phyloP scores from a whole-genome alignment of 2,113 vertebrate species.

The Diglossa brunneiventris region DNA sequence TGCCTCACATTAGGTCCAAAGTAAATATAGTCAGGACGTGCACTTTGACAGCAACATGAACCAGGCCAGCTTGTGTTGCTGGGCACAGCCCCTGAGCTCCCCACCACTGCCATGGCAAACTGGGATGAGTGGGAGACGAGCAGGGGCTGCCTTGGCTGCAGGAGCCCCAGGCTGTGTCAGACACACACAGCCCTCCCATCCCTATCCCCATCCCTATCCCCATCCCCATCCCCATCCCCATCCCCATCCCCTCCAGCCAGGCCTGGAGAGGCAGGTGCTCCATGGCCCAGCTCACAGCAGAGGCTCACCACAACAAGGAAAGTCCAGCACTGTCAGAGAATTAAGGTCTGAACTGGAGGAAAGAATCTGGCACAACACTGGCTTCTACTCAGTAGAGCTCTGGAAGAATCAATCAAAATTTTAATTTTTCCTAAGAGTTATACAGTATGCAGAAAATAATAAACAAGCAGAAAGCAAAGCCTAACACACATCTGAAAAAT shows the following conservation, averaged over 20 bases:
- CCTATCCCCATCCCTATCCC: too few species aligned
- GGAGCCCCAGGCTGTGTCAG: fast-evolving
- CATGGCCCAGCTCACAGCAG: background rate
- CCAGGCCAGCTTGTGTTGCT: background rate
- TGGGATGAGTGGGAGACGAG: background rate
- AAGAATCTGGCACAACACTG: background rate
- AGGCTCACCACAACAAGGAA: background rate
- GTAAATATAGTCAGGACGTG: background rate
- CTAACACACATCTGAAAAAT: background rate
- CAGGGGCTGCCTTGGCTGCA: background rate
- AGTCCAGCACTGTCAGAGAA: background rate
- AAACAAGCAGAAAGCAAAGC: background rate
- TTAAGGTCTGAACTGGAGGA: background rate
- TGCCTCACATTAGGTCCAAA: background rate
- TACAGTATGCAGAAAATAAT: background rate
- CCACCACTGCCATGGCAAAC: fast-evolving
- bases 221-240: too few species aligned
- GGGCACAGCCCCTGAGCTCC: background rate
- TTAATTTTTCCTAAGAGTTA: background rate
- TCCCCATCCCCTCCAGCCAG: background rate
- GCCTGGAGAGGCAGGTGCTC: background rate
- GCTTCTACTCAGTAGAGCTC: background rate
- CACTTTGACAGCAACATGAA: background rate
- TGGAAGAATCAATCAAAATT: background rate
- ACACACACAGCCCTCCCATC: background rate